Base-by-base conservation (phyloP, 2,888 invertebrate genomes). In the Ellobium chinense region DNA sequence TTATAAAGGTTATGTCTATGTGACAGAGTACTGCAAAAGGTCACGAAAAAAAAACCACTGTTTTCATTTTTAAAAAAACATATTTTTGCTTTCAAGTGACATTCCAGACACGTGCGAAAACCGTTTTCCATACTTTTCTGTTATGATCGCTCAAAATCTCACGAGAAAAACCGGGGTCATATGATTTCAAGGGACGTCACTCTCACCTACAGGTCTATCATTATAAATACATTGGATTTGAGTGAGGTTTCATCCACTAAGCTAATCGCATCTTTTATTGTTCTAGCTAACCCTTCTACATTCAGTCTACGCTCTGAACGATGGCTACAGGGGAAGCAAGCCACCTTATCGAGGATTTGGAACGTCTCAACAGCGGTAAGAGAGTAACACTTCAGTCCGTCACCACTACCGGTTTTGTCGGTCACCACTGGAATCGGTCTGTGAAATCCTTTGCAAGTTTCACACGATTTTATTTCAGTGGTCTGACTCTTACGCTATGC, bases 291-390 rank as follows among this genome's bases (percentile, higher is more conserved):
- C n/a, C 12, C 1, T 5, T 31, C 18, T 3, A 34, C 31, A 46
- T 34, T 31, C 37, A 21, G 31, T 18, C 31, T 27, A 56, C 14
- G 14, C 18, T n/a, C 4, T 9, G 4, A 18, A 73, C 3, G 36
- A 74, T 76, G 65, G 34, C 66, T 9, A 46, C 76, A 66, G 76
- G 76, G 18, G 76, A 76, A 76, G 62, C 78, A 27, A 78, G 78
- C 29, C 78, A 78, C 18, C 31, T 78, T 62, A 78, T 78, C n/a
- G 78, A 78, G 46, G 78, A 78, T 62, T 34, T 78, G 78, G 78
- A 78, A 58, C 54, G 70, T 14, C 63, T 78, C 18, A 60, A 63
- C 60, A 70, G 46, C 29, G 60, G 80, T 66, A 66, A 62, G 60
- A n/a, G n/a, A n/a, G n/a, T n/a, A n/a, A n/a, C n/a, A n/a, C n/a